Base-by-base conservation (phyloP, 2,888 invertebrate genomes). In the Liodrosophila aerea region DNA sequence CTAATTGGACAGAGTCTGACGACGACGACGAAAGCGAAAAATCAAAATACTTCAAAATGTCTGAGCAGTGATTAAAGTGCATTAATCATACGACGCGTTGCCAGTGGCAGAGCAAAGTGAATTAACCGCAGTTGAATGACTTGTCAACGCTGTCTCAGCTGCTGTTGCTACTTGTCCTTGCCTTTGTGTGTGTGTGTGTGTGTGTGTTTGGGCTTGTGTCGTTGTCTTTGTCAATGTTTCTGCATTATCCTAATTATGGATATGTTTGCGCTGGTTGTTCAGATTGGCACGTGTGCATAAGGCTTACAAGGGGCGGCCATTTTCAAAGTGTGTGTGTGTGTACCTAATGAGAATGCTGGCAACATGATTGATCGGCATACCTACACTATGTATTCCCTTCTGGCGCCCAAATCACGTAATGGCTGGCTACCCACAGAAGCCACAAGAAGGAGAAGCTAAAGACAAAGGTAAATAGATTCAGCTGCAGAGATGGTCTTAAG, bases 181-280 rank as follows among this genome's bases (percentile, higher is more conserved):
- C 5, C 22, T 22, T 22, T 22, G 3, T 2, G 22, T 22, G 2
- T 22, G 3, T 22, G 3, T 2, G 5, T 22, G 22, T 39, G 49
- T 16, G n/a, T n/a, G n/a, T n/a, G n/a, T n/a, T n/a, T n/a, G n/a
- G n/a, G n/a, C n/a, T n/a, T n/a, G n/a, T 12, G 27, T 27, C 33
- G 40, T 22, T 8, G 22, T n/a, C 27, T 52, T 64, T 76, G 73
- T 66, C 67, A 22, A 22, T 22, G 22, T 2, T n/a, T 50, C 45
- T 59, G 61, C 71, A 82, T 76, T 78, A 77, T 82, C 73, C 64
- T 73, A 82, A 78, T 78, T 82, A 68, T 61, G 64, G n/a, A 76
- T 66, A 51, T 57, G 67, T 46, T 46, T 66, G 40, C 53, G 12
- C 40, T 49, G 45, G 40, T 46, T 49, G 57, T 40, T 56, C 61